These are phyloP conservation scores for Mesocricetus auratus DNA, from an alignment of 2,113 vertebrate species.

Conservation along the genomic window DNA sequence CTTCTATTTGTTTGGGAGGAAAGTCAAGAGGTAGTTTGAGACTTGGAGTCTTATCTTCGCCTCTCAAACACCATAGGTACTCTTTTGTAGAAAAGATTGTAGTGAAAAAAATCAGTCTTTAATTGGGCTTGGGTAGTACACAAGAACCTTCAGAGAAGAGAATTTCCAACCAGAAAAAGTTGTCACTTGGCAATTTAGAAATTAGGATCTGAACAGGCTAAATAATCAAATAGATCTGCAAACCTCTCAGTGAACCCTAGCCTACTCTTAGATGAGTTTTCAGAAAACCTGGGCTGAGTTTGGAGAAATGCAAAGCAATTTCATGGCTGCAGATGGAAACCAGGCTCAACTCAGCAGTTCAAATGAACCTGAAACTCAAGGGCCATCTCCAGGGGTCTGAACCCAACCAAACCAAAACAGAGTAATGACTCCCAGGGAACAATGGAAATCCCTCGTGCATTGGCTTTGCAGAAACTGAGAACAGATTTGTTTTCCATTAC, in stretches of 20 bases:
- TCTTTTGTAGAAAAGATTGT: neutral
- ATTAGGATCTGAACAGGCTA: slow-evolving; percentile 61
- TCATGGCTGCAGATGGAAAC: slow-evolving; percentile 83
- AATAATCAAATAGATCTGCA: slow-evolving; percentile 78
- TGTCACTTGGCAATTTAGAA: slow-evolving; percentile 76
- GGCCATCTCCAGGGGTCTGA: slow-evolving; percentile 78
- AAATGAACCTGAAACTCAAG: slow-evolving; percentile 80
- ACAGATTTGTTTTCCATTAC: slow-evolving; percentile 60
- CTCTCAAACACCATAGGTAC: neutral
- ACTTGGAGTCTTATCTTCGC: neutral
- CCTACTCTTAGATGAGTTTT: slow-evolving; percentile 76
- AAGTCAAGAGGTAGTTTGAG: slow-evolving; percentile 15
- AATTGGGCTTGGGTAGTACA: neutral
- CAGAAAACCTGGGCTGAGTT: slow-evolving; percentile 81
- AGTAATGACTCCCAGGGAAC: slow-evolving; percentile 76
- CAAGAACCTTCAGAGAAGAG: slow-evolving; percentile 1
- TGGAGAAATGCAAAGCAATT: slow-evolving; percentile 83
- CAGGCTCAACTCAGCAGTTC: slow-evolving; percentile 74
- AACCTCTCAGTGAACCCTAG: slow-evolving; percentile 79
- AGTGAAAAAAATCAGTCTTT: neutral
- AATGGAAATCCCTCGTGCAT: neutral
- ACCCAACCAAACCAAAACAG: slow-evolving; percentile 81
- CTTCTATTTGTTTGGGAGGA: neutral
- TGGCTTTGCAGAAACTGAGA: slow-evolving; percentile 63
- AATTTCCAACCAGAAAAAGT: slow-evolving; percentile 57